Evolutionary conservation across 2,888 invertebrate species (phyloP), one percentile per base, ranked within the genome.

Genomic region (Drosophila kambysellisi): DNA sequence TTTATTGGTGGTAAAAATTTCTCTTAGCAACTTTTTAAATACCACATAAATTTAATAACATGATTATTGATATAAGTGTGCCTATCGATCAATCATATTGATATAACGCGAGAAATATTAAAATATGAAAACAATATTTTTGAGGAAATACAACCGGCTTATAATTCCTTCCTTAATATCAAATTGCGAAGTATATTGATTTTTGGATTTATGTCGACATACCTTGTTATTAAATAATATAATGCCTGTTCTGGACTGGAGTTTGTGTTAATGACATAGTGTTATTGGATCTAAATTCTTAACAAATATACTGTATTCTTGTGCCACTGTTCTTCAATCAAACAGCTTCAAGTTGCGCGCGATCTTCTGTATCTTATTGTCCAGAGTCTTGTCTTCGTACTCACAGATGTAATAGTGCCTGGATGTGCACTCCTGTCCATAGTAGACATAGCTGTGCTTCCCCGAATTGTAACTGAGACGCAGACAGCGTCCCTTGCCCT

Each of bases 361-460:
- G 41, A 94, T 94, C 56, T 95, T 93, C 76, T 94, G 93, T 48
- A 96, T 94, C 90, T 96, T 95, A 88, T 96, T 96, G 88, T 95
- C 94, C 35, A 96, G 92, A 17, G 93, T 93, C 73, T 94, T 94
- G 83, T 95, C 95, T 33, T 95, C 94, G 15, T 94, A 93, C 94
- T 97, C 96, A 91, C 97, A 97, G 60, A 97, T 95, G 91, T 95
- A 97, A 82, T 95, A 94, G 81, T 95, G 96, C 15, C 95, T 92
- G 0, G 94, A 93, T 0, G 95, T 94, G 91, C 97, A 97, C 92
- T 97, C 97, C 70, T 95, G 95, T 0, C 97, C 97, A 81, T 95
- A 94, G 92, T 96, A 96, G 46, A 93, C 93, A 85, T 96, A 96
- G n/a, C 94, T 94, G 75, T 94, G 93, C 46, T 94, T 93, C 0